phyloP scores from a whole-genome alignment of 2,888 invertebrate species.

The Ligdia adustata region DNA sequence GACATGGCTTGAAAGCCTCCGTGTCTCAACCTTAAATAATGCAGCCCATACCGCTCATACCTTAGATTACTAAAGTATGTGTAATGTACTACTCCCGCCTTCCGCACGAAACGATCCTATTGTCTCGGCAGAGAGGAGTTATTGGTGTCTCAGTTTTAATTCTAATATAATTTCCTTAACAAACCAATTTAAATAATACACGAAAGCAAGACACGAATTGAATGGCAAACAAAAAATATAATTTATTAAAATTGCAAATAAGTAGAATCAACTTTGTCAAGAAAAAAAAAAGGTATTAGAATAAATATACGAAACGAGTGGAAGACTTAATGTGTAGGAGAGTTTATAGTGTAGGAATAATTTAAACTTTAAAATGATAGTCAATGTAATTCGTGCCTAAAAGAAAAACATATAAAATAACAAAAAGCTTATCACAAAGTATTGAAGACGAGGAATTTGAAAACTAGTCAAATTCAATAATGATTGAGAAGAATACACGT shows the following conservation, averaged over 20 bases:
- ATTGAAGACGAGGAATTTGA: too few relatives aligned
- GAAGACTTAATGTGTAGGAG: constrained; percentile 16
- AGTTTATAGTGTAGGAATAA: too few relatives aligned
- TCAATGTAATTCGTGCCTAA: too few relatives aligned
- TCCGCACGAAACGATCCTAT: background rate
- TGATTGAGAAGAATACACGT: too few relatives aligned
- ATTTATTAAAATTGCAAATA: background rate
- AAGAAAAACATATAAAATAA: background rate
- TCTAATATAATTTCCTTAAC: background rate
- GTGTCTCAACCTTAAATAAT: too few relatives aligned
- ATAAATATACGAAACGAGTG: constrained; percentile 5
- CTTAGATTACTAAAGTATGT: too few relatives aligned
- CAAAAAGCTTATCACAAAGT: too few relatives aligned
- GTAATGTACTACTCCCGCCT: background rate
- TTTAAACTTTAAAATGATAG: too few relatives aligned
- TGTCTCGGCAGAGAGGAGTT: background rate
- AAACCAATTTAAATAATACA: background rate
- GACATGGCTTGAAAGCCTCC: too few relatives aligned
- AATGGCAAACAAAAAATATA: too few relatives aligned
- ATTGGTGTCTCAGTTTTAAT: background rate
- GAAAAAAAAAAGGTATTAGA: background rate
- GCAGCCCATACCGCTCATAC: too few relatives aligned
- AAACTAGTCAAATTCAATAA: too few relatives aligned
- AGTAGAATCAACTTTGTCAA: background rate
- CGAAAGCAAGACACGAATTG: background rate